Evolutionary conservation across 2,797 vertebrate species (phyloP).

Genomic region (Sebastes variabilis): DNA sequence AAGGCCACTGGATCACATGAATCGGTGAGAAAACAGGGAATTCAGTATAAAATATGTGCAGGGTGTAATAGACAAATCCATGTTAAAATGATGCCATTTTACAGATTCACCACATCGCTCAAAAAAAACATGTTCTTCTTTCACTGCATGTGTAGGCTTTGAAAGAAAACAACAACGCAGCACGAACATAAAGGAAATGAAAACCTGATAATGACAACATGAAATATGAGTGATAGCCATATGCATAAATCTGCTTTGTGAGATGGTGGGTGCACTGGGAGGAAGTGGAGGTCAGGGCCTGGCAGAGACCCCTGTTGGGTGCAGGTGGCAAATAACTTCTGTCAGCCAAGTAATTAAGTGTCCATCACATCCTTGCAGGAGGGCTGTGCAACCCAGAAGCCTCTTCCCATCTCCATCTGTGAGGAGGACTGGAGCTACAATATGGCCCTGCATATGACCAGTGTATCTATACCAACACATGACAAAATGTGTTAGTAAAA

Average conservation of each 20-base stretch:
- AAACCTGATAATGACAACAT: constrained; percentile 34
- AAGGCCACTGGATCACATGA: constrained; percentile 7
- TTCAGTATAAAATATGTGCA: background rate
- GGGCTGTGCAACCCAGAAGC: constrained; percentile 68
- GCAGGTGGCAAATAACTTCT: constrained; percentile 80
- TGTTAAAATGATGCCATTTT: background rate
- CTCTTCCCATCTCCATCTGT: constrained; percentile 77
- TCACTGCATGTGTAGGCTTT: background rate
- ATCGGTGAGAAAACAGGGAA: background rate
- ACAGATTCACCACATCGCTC: constrained; percentile 2
- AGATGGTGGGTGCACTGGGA: constrained; percentile 56
- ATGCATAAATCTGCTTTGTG: constrained; percentile 66
- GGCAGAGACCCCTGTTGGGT: constrained; percentile 77
- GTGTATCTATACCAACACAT: constrained; percentile 15
- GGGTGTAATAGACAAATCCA: background rate
- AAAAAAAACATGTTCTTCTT: background rate
- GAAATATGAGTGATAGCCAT: constrained; percentile 54
- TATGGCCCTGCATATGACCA: constrained; percentile 62
- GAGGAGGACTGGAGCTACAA: constrained; percentile 63
- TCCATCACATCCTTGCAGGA: constrained; percentile 79
- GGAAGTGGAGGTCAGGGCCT: constrained; percentile 79
- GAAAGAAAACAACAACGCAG: background rate
- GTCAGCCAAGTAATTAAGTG: constrained; percentile 85
- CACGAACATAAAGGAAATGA: constrained; percentile 4
- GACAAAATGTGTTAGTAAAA: background rate